Base-by-base conservation (phyloP, 2,888 invertebrate genomes). In the Ormyrus pomaceus region DNA sequence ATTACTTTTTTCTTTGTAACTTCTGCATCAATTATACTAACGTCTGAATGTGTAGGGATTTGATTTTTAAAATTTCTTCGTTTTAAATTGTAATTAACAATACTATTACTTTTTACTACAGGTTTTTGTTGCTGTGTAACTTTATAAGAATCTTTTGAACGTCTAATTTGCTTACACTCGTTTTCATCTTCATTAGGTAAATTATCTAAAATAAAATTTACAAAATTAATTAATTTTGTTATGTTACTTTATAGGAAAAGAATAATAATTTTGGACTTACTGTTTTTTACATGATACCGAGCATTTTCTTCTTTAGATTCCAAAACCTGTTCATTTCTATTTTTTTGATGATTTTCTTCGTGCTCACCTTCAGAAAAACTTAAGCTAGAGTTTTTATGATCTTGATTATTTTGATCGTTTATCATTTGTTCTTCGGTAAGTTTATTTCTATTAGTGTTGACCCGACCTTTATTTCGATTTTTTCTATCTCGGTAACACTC, bases 351-450 rank as follows among this genome's bases (percentile, higher is more conserved):
- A 46, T 34, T 69, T 68, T 55, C 74, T 13, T 77, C 58, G 66
- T 46, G 50, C 65, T 86, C 84, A 11, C 86, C 83, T 59, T 86
- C 85, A 5, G 84, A 84, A 46, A 85, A 83, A 59, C 85, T 86
- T n/a, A 86, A 58, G 62, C 84, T 84, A 9, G 87, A 86, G 68
- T 87, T 85, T 13, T 84, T 34, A 10, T 34, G 5, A 2, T 59
- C 9, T 13, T 62, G 5, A 53, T 61, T 56, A 62, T 74, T 78
- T 19, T 9, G 5, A 50, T 76, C 48, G 76, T 64, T 68, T 8
- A 72, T 34, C 19, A 19, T 19, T 19, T 77, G 79, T 51, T 50
- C 76, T 46, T 69, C 6, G 69, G 62, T 59, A 82, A 82, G 65
- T 9, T 48, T n/a, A 65, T 34, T 6, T 69, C 6, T 50, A 7